Base-by-base conservation (phyloP, 2,113 vertebrate genomes). In the Phalacrocorax carbo region DNA sequence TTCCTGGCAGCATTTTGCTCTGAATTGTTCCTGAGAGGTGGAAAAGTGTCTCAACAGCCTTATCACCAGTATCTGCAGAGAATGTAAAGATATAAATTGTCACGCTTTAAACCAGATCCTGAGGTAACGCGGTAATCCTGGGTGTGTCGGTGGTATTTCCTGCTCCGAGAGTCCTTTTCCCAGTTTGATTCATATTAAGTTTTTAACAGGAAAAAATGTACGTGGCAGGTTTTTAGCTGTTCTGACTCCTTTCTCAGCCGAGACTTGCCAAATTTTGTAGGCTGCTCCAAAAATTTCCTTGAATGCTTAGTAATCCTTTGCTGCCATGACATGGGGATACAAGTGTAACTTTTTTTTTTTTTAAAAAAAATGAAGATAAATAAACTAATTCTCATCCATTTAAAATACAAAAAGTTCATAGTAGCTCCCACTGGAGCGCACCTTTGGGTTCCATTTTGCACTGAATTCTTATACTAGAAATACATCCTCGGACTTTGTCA, bases 51-150 rank as follows among this genome's bases (percentile, higher is more conserved):
- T 65, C 34, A 13, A 4, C 54, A 51, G 14, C 16, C 22, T 32
- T 12, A 5, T 19, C 32, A 1, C 25, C 4, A 0, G 1, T 11
- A 7, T 19, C 51, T 30, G 55, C 2, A 60, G n/a, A 42, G 44
- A 66, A 48, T 8, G 4, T 4, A 9, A 11, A 51, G 13, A 30
- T 22, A 17, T 3, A 3, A 5, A 19, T 19, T 3, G 7, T 30
- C 8, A 2, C 13, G 51, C 10, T 58, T 71, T 71, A 27, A 40
- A 46, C 2, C 27, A 27, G n/a, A 15, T 12, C 42, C n/a, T 27
- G 0, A 0, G 40, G 30, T 61, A 42, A 11, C 29, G 9, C 3
- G 0, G 12, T 7, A 17, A 18, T 2, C 16, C 38, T 4, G 3
- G 20, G 2, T 2, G 6, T 6, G 9, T 3, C 20, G 6, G 27